A percentile compares a stretch with the other conserved stretches of the same genome.
phyloP scores from a whole-genome alignment of 1,140 invertebrate genomes.

The Araneus ventricosus region DNA sequence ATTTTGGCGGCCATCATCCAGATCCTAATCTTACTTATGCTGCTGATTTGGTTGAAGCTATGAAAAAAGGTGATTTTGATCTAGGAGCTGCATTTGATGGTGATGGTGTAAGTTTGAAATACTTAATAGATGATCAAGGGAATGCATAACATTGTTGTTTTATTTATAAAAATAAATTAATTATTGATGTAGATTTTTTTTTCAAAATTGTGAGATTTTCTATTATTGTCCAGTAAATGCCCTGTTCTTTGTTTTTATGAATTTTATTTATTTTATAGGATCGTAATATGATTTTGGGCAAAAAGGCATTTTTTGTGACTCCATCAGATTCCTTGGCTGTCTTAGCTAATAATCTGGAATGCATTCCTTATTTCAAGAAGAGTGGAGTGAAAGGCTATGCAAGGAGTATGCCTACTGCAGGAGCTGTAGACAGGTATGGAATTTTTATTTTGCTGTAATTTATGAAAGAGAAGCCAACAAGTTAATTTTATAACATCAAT shows the following conservation, averaged over 20 bases:
- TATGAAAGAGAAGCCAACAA: too few species aligned
- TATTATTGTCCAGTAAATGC: too few species aligned
- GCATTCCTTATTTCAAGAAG: conserved; percentile 96
- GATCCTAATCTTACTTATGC: conserved; percentile 99
- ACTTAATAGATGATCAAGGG: too few species aligned
- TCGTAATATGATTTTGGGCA: conserved; percentile 98
- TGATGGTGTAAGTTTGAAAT: conserved; percentile 42
- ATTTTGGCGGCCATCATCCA: conserved; percentile 98
- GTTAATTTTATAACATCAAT: too few species aligned
- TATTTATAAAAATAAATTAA: too few species aligned
- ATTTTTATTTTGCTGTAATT: background rate
- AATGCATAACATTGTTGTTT: too few species aligned
- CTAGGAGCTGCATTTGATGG: conserved; percentile 98
- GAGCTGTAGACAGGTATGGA: conserved; percentile 88
- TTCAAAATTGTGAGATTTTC: too few species aligned
- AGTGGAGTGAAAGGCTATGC: conserved; percentile 94
- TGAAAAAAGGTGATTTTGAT: conserved; percentile 90
- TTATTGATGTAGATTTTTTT: too few species aligned
- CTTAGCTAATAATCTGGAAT: conserved; percentile 93
- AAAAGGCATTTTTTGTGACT: conserved; percentile 98
- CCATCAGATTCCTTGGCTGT: conserved; percentile 98
- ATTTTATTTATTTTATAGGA: conserved; percentile 82
- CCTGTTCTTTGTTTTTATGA: too few species aligned
- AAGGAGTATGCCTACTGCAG: conserved; percentile 98
- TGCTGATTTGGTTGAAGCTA: conserved; percentile 89